phyloP scores from a whole-genome alignment of 2,888 invertebrate genomes.

The Drosophila borealis region DNA sequence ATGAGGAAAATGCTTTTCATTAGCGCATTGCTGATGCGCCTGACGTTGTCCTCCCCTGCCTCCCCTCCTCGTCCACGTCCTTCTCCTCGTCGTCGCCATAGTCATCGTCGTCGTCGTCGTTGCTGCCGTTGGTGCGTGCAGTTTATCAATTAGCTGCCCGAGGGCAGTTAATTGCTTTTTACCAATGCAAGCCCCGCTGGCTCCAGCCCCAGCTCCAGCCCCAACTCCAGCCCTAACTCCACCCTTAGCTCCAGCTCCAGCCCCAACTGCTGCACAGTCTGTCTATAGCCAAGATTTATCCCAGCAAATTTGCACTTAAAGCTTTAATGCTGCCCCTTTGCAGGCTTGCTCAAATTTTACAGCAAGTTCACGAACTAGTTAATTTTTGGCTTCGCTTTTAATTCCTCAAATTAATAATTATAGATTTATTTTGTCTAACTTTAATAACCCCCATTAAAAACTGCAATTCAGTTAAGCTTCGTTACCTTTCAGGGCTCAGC shows the following conservation, averaged over 20 bases:
- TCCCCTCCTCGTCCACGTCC: conserved; percentile 6
- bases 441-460: too few relatives aligned
- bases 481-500: too few relatives aligned
- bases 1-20: conserved; percentile 60
- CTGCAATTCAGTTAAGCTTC: too few relatives aligned
- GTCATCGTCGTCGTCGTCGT: conserved; percentile 4
- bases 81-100: not conserved
- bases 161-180: conserved; percentile 74
- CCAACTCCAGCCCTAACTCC: not conserved
- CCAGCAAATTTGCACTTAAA: conserved; percentile 3
- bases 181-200: conserved; percentile 24
- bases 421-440: too few relatives aligned
- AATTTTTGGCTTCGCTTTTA: not conserved
- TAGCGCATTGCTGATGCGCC: conserved; percentile 66
- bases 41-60: conserved; percentile 13
- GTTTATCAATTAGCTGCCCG: conserved; percentile 74
- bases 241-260: not conserved
- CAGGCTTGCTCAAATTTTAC: not conserved
- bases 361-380: conserved; percentile 9
- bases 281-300: not conserved
- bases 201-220: not conserved
- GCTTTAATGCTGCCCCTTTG: conserved; percentile 17
- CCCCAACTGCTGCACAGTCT: not conserved
- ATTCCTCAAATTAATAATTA: too few relatives aligned
- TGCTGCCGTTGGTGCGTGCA: conserved; percentile 56